phyloP scores from a whole-genome alignment of 2,797 vertebrate genomes.

The Gambelia wislizenii region DNA sequence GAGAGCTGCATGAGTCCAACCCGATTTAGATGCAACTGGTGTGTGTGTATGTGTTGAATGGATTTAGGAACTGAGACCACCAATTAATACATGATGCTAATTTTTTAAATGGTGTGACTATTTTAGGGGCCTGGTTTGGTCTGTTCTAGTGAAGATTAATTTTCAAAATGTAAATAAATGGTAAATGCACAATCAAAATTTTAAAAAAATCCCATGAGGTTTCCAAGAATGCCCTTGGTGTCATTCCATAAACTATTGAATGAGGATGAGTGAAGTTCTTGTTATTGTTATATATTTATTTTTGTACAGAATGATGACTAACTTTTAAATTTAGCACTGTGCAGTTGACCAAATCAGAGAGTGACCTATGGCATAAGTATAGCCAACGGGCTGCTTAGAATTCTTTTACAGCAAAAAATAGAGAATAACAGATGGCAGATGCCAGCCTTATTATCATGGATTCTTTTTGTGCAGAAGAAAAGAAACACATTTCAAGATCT shows the following conservation, averaged over 20 bases:
- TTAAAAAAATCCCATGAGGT: rapidly evolving
- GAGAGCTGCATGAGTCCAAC: too few relatives aligned
- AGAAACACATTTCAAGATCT: conserved; percentile 53
- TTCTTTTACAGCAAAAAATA: conserved; percentile 72
- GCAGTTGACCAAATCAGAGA: conserved; percentile 43
- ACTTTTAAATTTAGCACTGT: conserved; percentile 57
- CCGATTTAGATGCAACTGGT: background rate
- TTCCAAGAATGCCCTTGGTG: background rate
- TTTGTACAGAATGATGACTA: conserved; percentile 56
- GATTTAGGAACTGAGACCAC: background rate
- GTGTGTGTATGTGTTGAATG: background rate
- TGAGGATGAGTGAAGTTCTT: conserved; percentile 6
- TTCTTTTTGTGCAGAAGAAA: conserved; percentile 60
- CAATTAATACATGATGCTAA: background rate
- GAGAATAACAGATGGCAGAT: conserved; percentile 72
- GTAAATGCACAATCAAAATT: background rate
- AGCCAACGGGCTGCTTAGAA: conserved; percentile 58
- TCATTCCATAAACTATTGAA: background rate
- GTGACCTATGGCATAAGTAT: conserved; percentile 54
- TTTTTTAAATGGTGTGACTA: background rate
- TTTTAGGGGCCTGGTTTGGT: background rate
- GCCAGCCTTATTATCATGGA: conserved; percentile 64
- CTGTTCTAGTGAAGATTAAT: background rate
- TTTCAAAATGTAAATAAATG: background rate
- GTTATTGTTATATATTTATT: background rate